phyloP scores from a whole-genome alignment of 2,888 invertebrate species.

The Hyles lineata region DNA sequence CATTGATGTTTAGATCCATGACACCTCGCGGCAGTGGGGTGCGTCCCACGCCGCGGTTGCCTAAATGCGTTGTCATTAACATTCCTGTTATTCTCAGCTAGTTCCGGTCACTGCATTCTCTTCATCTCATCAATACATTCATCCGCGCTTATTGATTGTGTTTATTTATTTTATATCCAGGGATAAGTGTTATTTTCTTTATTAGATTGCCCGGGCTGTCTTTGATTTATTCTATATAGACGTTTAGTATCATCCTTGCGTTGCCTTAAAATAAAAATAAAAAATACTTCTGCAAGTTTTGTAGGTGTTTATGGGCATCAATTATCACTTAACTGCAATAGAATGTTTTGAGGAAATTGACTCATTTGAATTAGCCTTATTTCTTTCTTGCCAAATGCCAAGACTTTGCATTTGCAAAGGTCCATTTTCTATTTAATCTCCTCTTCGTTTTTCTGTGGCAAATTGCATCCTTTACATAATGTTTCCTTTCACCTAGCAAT shows the following conservation, averaged over 20 bases:
- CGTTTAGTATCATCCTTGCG: not conserved
- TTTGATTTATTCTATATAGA: not conserved
- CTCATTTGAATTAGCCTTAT: too few species aligned
- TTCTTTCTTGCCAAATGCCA: too few species aligned
- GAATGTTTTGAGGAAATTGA: too few species aligned
- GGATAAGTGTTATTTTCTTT: not conserved
- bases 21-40: not conserved
- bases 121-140: slow-evolving; percentile 3
- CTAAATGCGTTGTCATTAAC: slow-evolving; percentile 13
- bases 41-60: not conserved
- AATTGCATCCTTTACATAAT: too few species aligned
- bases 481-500: not conserved
- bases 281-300: too few species aligned
- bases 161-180: slow-evolving; percentile 7
- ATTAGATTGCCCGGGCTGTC: not conserved
- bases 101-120: slow-evolving; percentile 23
- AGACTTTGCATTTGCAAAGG: too few species aligned
- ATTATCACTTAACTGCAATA: too few species aligned
- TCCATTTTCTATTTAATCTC: too few species aligned
- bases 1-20: not conserved
- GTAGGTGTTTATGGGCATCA: too few species aligned
- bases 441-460: too few species aligned
- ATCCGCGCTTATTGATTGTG: slow-evolving; percentile 21
- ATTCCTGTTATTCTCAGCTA: slow-evolving; percentile 13
- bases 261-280: not conserved